Percentiles rank a stretch among this genome's conserved stretches.
Conservation (phyloP, 2,888 invertebrate species). For the Caenorhabditis angaria region DNA sequence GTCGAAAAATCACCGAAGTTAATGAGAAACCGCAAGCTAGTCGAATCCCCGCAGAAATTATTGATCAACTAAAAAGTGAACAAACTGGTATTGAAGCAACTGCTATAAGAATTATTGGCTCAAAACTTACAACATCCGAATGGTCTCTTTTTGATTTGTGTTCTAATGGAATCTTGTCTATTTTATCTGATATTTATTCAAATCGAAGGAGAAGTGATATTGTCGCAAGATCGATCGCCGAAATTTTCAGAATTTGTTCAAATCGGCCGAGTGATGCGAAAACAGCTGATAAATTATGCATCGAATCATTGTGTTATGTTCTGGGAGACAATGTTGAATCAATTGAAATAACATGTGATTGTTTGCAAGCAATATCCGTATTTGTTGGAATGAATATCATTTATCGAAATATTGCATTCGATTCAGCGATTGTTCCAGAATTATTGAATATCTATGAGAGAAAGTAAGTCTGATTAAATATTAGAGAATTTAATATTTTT, state of each 20-base stretch:
- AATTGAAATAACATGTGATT: slow-evolving; percentile 15
- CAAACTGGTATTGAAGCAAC: neutral
- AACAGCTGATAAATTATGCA: slow-evolving; percentile 1
- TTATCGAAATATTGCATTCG: slow-evolving; percentile 36
- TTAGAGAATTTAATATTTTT: too few species aligned
- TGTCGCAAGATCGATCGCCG: neutral
- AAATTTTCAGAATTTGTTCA: slow-evolving; percentile 1
- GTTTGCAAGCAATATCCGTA: slow-evolving; percentile 20
- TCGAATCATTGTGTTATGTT: slow-evolving; percentile 7
- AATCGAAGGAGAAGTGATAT: slow-evolving; percentile 9
- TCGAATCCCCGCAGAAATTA: slow-evolving; percentile 8
- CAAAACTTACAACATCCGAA: neutral
- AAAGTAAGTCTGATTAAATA: slow-evolving; percentile 8
- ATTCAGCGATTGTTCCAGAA: slow-evolving; percentile 28
- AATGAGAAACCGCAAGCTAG: neutral
- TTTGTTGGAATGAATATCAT: slow-evolving; percentile 21
- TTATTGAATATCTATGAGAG: slow-evolving; percentile 8
- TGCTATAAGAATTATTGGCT: slow-evolving; percentile 6
- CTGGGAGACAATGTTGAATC: slow-evolving; percentile 12
- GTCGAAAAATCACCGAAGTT: slow-evolving; percentile 12
- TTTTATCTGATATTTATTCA: slow-evolving; percentile 28
- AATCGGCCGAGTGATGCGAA: neutral
- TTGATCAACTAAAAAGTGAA: slow-evolving; percentile 17
- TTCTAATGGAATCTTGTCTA: slow-evolving; percentile 14
- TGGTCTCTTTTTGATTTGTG: neutral